These are phyloP conservation scores for Erebia ligea DNA, from an alignment of 2,888 invertebrate genomes.

Conservation along the genomic window DNA sequence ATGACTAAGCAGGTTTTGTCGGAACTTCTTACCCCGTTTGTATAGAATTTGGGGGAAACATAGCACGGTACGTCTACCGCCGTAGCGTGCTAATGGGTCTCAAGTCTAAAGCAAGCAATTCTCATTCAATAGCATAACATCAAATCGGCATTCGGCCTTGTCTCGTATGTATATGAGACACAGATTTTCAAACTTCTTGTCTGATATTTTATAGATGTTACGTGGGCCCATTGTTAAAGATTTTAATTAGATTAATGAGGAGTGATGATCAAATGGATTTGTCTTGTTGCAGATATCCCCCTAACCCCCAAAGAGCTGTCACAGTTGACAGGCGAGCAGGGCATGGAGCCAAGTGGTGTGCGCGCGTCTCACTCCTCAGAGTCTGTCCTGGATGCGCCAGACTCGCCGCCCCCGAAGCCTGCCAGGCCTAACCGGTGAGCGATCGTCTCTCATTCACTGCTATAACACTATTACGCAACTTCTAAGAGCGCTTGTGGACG, in stretches of 20 bases:
- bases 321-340: constrained; percentile 86
- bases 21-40: constrained; percentile 77
- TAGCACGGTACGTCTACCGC: too few relatives aligned
- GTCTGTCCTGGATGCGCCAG: constrained; percentile 86
- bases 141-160: not conserved
- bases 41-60: not conserved
- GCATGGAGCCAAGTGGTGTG: constrained; percentile 82
- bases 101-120: not conserved
- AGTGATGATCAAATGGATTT: not conserved
- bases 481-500: too few relatives aligned
- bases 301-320: constrained; percentile 91
- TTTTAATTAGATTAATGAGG: too few relatives aligned
- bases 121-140: not conserved
- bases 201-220: not conserved
- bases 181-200: not conserved
- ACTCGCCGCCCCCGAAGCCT: constrained; percentile 93
- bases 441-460: too few relatives aligned
- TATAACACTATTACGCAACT: too few relatives aligned
- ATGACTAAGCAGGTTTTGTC: constrained; percentile 85
- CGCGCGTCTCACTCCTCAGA: constrained; percentile 92
- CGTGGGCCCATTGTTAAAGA: too few relatives aligned
- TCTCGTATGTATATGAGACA: too few relatives aligned
- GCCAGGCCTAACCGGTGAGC: constrained; percentile 89
- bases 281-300: constrained; percentile 87
- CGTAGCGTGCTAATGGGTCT: too few relatives aligned